These are phyloP conservation scores for Ammodramus savannarum DNA, from an alignment of 2,113 vertebrate genomes.

Conservation along the genomic window DNA sequence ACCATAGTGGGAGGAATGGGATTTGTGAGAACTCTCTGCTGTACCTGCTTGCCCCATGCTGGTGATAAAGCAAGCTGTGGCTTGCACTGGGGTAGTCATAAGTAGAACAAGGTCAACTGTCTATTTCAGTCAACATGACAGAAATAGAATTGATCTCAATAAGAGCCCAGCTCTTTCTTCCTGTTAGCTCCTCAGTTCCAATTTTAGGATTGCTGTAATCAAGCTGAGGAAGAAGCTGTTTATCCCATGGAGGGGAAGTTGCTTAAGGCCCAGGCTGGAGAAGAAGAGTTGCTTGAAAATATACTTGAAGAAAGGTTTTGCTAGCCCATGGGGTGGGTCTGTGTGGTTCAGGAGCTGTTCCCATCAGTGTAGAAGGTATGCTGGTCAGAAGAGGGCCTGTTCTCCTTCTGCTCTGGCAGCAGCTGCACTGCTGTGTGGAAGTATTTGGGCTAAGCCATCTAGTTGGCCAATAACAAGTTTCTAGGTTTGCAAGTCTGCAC, in stretches of 20 bases:
- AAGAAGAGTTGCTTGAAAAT: not conserved
- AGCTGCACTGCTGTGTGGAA: not conserved
- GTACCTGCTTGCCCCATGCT: not conserved
- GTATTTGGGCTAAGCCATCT: not conserved
- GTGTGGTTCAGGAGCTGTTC: not conserved
- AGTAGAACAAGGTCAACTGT: slow-evolving; percentile 52
- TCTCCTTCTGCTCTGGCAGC: not conserved
- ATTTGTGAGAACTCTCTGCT: not conserved
- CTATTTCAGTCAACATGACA: slow-evolving; percentile 43
- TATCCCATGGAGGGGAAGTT: not conserved
- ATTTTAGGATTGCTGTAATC: slow-evolving; percentile 51
- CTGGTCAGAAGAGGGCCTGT: not conserved
- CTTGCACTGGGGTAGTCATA: not conserved
- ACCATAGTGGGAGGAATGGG: accelerated
- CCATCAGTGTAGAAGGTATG: not conserved
- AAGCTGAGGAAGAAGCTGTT: slow-evolving; percentile 20
- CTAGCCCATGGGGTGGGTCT: not conserved
- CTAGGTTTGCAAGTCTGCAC: not conserved
- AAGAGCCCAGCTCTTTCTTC: slow-evolving; percentile 45
- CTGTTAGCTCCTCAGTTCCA: slow-evolving; percentile 40
- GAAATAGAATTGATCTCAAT: slow-evolving; percentile 61
- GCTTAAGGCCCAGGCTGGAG: not conserved
- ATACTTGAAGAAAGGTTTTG: not conserved
- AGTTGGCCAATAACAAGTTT: not conserved
- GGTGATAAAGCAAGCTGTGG: not conserved